Evolutionary conservation across 2,113 vertebrate species (phyloP).

Genomic region (Rhodinocichla rosea): DNA sequence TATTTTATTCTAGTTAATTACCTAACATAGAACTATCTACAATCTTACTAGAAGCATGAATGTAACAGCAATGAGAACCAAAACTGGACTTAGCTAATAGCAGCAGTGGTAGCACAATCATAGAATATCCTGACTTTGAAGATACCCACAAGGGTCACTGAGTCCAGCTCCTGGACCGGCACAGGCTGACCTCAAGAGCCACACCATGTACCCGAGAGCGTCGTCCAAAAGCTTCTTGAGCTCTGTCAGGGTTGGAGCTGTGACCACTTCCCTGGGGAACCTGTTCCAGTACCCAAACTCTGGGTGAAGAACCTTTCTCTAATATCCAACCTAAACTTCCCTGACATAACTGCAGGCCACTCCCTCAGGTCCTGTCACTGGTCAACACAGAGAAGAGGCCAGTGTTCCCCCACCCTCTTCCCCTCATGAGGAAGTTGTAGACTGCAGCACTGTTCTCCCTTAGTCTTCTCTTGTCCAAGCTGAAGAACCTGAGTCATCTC

Average conservation of each 20-base stretch:
- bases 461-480: not conserved
- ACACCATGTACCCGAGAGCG: not conserved
- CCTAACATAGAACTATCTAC: not conserved
- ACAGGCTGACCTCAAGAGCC: not conserved
- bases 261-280: not conserved
- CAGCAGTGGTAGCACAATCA: not conserved
- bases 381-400: not conserved
- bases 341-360: not conserved
- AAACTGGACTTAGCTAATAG: not conserved
- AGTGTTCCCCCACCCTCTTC: rapidly evolving
- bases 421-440: not conserved
- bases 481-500: not conserved
- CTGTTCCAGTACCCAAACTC: not conserved
- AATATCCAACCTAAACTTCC: not conserved
- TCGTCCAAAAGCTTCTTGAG: not conserved
- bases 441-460: not conserved
- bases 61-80: not conserved
- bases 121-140: not conserved
- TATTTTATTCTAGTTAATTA: not conserved
- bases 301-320: not conserved
- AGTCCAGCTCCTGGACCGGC: not conserved
- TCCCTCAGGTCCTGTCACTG: not conserved
- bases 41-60: not conserved
- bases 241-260: not conserved
- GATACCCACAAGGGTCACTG: not conserved